Conservation (phyloP, 1,140 invertebrate genomes). For the Druon quercuslanigerum region DNA sequence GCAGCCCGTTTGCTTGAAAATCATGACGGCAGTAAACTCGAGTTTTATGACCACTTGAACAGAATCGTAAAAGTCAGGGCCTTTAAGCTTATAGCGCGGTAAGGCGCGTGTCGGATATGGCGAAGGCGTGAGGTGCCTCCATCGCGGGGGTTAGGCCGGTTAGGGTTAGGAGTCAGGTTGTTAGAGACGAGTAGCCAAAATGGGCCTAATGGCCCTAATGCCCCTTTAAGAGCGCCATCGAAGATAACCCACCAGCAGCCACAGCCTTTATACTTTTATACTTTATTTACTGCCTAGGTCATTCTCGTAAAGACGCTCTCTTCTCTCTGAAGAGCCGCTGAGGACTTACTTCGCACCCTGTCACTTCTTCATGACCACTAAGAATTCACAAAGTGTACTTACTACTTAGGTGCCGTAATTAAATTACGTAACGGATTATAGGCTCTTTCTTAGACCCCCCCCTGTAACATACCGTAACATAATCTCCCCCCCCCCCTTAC, state of each 20-base stretch:
- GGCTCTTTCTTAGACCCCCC: too few species aligned
- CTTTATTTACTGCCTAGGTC: constrained; percentile 66
- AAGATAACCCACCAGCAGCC: constrained; percentile 63
- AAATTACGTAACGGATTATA: too few species aligned
- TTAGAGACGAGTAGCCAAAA: constrained; percentile 62
- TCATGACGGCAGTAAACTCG: constrained; percentile 76
- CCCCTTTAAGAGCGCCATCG: constrained; percentile 66
- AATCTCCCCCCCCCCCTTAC: too few species aligned
- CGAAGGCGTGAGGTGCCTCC: constrained; percentile 68
- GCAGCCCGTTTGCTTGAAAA: constrained; percentile 75
- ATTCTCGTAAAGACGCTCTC: constrained; percentile 58
- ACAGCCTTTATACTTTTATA: constrained; percentile 41
- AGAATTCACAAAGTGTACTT: constrained; percentile 45
- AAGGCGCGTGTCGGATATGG: constrained; percentile 75
- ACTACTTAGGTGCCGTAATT: neutral
- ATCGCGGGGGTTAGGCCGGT: constrained; percentile 52
- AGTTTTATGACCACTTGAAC: constrained; percentile 77
- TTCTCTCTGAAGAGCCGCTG: constrained; percentile 55
- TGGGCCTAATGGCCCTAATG: constrained; percentile 75
- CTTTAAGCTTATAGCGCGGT: constrained; percentile 71
- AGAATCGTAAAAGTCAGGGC: constrained; percentile 77
- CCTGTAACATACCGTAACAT: too few species aligned
- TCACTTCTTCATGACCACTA: constrained; percentile 63
- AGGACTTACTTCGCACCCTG: constrained; percentile 56
- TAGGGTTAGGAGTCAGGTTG: constrained; percentile 51